Evolutionary conservation across 2,113 vertebrate species (phyloP).

Genomic region (Neogale vison): DNA sequence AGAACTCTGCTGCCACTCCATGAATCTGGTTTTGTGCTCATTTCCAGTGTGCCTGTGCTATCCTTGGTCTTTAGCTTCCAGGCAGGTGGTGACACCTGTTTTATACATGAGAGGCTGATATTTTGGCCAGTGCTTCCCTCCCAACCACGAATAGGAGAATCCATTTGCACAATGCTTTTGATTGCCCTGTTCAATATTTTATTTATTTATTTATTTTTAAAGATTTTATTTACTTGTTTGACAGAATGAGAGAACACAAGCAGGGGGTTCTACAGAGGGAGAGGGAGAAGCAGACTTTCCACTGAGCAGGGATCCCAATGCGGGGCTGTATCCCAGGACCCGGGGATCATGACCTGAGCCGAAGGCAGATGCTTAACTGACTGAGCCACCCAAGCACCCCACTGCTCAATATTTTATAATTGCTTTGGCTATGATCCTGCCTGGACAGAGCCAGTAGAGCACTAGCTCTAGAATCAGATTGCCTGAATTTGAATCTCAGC

Average conservation of each 20-base stretch:
- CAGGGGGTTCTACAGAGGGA: too few species aligned
- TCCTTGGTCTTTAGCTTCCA: background rate
- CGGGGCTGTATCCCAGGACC: too few species aligned
- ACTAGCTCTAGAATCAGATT: background rate
- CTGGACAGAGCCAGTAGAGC: background rate
- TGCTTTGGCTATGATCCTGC: background rate
- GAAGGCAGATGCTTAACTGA: too few species aligned
- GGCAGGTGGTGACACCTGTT: background rate
- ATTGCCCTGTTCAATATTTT: background rate
- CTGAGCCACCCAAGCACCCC: too few species aligned
- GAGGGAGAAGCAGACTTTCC: too few species aligned
- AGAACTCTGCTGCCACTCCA: background rate
- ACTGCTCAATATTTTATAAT: conserved; percentile 29
- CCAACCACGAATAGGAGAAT: background rate
- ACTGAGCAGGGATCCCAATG: too few species aligned
- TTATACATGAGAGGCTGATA: background rate
- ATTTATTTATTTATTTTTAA: too few species aligned
- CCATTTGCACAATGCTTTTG: conserved; percentile 29
- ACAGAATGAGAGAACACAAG: too few species aligned
- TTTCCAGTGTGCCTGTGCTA: background rate
- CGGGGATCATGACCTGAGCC: too few species aligned
- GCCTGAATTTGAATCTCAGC: background rate
- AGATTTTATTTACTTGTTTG: too few species aligned
- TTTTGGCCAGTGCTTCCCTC: background rate
- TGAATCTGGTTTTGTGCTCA: background rate